Base-by-base conservation (phyloP, 2,797 vertebrate genomes). In the Rallus crepitans region DNA sequence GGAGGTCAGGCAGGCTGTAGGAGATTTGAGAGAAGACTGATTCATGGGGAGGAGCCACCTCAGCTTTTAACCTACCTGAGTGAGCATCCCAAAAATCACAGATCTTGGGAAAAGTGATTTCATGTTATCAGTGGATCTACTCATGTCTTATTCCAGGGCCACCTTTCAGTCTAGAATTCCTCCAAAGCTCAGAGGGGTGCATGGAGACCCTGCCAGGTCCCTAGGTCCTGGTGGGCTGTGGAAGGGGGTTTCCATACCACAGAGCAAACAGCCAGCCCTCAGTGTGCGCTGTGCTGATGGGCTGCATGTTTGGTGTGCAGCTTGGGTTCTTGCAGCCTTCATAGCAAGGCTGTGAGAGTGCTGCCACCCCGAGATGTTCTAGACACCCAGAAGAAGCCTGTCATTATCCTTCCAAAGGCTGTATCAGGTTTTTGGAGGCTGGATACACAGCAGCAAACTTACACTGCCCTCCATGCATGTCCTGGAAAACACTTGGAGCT, bases 161-260 rank as follows among this genome's bases (percentile, higher is more conserved):
- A 5, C 3, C 45, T 66, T 88, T 73, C 24, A 50, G 7, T 33
- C 23, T 47, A 31, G 28, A 9, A 47, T 65, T 72, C 25, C 37
- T 66, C 27, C n/a, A 63, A 52, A 66, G 11, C 33, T 42, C 48
- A 17, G 59, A 64, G 60, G 57, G 15, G 7, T 56, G 18, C 13
- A 2, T 0, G 5, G 45, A 79, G 59, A 40, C 7, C 24, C 55
- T 69, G n/a, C 21, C 48, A 69, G 6, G 9, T 31, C 31, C 23
- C 42, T 64, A 39, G 25, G 30, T 40, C 18, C 33, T 0, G 4
- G 3, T 4, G 61, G 45, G 30, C 63, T 28, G 15, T 7, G 47
- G 30, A 27, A 82, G 18, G 40, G n/a, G 35, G 11, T 3, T 24
- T 24, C 40, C 6, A 12, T 25, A 17, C 18, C 0, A 0, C n/a